A percentile compares a stretch with the other conserved stretches of the same genome.
phyloP scores from a whole-genome alignment of 2,113 vertebrate species.

The Redunca redunca region DNA sequence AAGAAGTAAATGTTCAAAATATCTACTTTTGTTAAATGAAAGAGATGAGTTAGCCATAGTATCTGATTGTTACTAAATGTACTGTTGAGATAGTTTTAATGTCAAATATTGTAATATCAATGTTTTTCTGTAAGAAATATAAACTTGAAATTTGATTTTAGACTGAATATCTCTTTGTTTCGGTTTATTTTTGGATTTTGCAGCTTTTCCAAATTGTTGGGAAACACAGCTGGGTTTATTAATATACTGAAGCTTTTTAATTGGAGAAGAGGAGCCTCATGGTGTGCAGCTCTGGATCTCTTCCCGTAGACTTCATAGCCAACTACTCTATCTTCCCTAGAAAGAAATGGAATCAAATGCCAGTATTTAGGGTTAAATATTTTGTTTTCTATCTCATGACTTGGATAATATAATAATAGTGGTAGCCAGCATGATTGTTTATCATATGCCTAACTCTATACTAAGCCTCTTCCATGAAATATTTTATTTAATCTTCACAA shows the following conservation, averaged over 20 bases:
- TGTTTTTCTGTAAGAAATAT: constrained; percentile 14
- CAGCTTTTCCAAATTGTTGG: constrained; percentile 29
- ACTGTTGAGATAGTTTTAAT: neutral
- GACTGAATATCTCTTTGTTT: neutral
- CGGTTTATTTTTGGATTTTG: neutral
- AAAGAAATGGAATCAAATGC: constrained; percentile 3
- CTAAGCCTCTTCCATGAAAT: neutral
- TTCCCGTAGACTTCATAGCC: neutral
- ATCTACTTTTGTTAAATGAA: neutral
- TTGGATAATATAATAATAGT: neutral
- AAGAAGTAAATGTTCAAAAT: neutral
- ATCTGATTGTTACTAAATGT: neutral
- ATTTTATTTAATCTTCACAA: neutral
- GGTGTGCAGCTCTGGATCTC: neutral
- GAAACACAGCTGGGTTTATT: constrained; percentile 34
- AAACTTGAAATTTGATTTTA: neutral
- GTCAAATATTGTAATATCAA: neutral
- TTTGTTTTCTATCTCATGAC: constrained; percentile 20
- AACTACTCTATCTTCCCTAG: neutral
- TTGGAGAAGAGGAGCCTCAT: neutral
- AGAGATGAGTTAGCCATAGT: neutral
- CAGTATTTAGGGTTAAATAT: constrained; percentile 10
- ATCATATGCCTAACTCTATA: neutral
- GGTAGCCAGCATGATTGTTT: neutral
- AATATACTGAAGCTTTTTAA: neutral